Percentiles rank a stretch among this genome's conserved stretches.
These are phyloP conservation scores for Rhegmatorhina hoffmannsi DNA, from an alignment of 2,113 vertebrate genomes.

Conservation along the genomic window DNA sequence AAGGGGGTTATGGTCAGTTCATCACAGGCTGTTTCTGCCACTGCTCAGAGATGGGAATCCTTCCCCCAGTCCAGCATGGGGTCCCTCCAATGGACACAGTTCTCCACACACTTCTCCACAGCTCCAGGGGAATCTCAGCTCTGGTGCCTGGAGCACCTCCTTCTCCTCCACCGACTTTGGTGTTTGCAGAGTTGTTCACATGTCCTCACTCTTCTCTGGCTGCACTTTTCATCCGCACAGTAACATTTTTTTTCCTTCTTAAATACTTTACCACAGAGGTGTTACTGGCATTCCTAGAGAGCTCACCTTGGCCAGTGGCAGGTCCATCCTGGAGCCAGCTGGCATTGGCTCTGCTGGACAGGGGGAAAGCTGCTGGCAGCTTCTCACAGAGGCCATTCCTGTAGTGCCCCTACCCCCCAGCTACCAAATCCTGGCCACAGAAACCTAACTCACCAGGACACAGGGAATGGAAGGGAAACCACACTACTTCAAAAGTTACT, in stretches of 20 bases:
- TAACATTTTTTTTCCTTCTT: neutral
- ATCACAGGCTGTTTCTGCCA: neutral
- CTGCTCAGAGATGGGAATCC: neutral
- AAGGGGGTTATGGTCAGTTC: neutral
- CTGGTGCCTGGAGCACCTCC: fast-evolving
- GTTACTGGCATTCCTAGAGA: neutral
- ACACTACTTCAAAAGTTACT: neutral
- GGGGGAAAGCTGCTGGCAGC: neutral
- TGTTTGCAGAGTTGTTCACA: neutral
- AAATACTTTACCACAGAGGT: neutral
- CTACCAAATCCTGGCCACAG: neutral
- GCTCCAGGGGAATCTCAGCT: neutral
- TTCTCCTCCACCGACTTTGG: neutral
- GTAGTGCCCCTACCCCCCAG: neutral
- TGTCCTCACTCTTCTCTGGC: neutral
- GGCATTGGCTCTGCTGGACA: neutral
- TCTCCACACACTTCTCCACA: fast-evolving
- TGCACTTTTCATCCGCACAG: neutral
- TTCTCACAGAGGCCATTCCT: neutral
- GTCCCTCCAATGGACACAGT: neutral
- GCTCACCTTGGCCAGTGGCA: neutral
- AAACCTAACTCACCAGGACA: neutral
- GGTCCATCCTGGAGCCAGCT: neutral
- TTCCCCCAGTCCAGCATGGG: neutral
- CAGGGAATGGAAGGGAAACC: neutral